Conservation (phyloP, 2,888 invertebrate species). For the Meiosimyza platycephala region DNA sequence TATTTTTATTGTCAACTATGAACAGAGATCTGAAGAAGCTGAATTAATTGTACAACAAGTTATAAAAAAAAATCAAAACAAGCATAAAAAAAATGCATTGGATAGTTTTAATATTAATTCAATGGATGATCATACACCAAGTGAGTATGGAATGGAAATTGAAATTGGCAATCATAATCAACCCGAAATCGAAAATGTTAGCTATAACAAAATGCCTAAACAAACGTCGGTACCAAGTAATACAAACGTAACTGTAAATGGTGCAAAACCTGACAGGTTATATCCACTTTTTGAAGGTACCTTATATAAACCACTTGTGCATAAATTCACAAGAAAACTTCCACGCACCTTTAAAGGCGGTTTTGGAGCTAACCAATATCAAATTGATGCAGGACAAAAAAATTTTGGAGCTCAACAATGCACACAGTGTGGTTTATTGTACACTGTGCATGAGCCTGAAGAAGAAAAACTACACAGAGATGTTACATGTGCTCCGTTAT, state of each 20-base stretch:
- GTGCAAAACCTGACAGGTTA: constrained; percentile 48
- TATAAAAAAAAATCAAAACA: not conserved
- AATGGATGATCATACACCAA: constrained; percentile 16
- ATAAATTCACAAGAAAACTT: constrained; percentile 61
- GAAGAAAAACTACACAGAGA: constrained; percentile 82
- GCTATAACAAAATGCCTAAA: constrained; percentile 31
- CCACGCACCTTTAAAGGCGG: constrained; percentile 55
- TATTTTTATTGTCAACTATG: constrained; percentile 55
- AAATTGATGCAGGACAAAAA: constrained; percentile 88
- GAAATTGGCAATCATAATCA: constrained; percentile 42
- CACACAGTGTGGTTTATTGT: constrained; percentile 73
- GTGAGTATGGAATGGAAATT: constrained; percentile 39
- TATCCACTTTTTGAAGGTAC: constrained; percentile 67
- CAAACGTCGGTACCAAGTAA: constrained; percentile 13
- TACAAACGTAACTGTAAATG: constrained; percentile 6
- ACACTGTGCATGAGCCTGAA: constrained; percentile 73
- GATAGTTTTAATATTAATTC: not conserved
- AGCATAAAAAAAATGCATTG: constrained; percentile 22
- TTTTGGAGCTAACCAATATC: constrained; percentile 74
- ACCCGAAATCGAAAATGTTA: constrained; percentile 8
- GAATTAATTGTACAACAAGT: constrained; percentile 43
- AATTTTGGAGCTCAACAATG: constrained; percentile 82
- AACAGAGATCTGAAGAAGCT: constrained; percentile 50
- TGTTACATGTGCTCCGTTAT: constrained; percentile 73
- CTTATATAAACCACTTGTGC: constrained; percentile 52